A percentile compares a stretch with the other conserved stretches of the same genome.
These are phyloP conservation scores for Xestobium rufovillosum DNA, from an alignment of 2,888 invertebrate genomes.

Conservation along the genomic window DNA sequence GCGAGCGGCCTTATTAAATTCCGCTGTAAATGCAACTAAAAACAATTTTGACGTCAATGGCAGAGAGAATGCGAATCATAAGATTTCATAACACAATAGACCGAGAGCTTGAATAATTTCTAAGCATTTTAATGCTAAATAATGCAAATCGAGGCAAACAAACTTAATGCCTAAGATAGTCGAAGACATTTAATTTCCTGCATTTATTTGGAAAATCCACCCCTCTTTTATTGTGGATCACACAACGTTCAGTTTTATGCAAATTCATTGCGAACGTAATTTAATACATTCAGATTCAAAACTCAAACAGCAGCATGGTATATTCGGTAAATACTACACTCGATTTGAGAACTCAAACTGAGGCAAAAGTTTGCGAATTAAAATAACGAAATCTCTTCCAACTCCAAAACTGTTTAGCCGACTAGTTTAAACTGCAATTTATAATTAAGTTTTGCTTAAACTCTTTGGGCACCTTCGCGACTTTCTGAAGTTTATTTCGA, in stretches of 20 bases:
- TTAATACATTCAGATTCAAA: background rate
- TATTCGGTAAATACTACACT: conserved; percentile 33
- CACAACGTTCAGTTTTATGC: too few species aligned
- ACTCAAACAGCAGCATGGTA: conserved; percentile 27
- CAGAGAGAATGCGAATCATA: too few species aligned
- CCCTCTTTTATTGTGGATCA: too few species aligned
- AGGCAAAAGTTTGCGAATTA: conserved; percentile 33
- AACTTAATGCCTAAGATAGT: conserved; percentile 26
- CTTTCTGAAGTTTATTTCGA: too few species aligned
- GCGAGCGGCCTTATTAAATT: too few species aligned
- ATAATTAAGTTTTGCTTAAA: conserved; percentile 34
- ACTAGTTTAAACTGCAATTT: conserved; percentile 31
- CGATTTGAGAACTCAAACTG: conserved; percentile 29
- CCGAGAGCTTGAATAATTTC: conserved; percentile 26
- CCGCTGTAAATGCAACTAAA: too few species aligned
- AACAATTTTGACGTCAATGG: too few species aligned
- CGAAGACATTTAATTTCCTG: conserved; percentile 22
- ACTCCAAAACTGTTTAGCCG: conserved; percentile 31
- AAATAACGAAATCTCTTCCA: conserved; percentile 35
- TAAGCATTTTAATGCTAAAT: conserved; percentile 29
- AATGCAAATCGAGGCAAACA: conserved; percentile 31
- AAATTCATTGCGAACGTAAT: too few species aligned
- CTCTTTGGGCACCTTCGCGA: too few species aligned
- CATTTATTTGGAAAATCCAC: conserved; percentile 13
- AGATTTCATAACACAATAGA: conserved; percentile 23